Base-by-base conservation (phyloP, 2,888 invertebrate genomes). In the Eumerus sabulonum region DNA sequence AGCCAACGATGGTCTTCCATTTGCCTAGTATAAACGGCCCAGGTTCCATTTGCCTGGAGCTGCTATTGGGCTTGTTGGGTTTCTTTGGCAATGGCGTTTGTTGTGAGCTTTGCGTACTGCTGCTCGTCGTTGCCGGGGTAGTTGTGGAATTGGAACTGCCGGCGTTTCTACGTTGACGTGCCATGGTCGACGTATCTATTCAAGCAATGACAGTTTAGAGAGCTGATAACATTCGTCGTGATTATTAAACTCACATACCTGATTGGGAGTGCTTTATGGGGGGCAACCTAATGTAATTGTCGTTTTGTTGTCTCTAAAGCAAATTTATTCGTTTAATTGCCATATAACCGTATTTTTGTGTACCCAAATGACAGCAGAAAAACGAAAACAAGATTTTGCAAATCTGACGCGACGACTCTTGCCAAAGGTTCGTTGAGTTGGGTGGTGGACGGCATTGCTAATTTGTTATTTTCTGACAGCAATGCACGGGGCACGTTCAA, bases 1-100 rank as follows among this genome's bases (percentile, higher is more conserved):
- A 90, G 7, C 93, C 93, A 12, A 92, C 87, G 17, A 90, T 84
- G 14, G 92, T 92, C 87, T 93, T 93, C 93, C 93, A 93, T 84
- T 87, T 87, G 70, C 88, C 86, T 72, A 88, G 81, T 14, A 86
- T 85, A n/a, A 87, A 83, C 17, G 84, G 84, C 9, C 70, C 66
- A 0, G 76, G 50, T 14, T 81, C 76, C 1, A 47, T 38, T 1
- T 56, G 51, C 18, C 57, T 62, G 1, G 57, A 47, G 50, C 19
- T 62, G 56, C 18, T 42, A 3, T 12, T 44, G 44, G 56, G 76
- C 42, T 81, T 81, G 27, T 54, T 60, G 40, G 60, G 38, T 57
- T 81, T 81, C 51, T 81, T 76, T 81, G 74, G 62, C 51, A 71
- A 2, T 12, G 70, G 62, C 1, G 35, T 51, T 59, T 81, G 81